phyloP scores from a whole-genome alignment of 2,888 invertebrate species.

The Patella depressa region DNA sequence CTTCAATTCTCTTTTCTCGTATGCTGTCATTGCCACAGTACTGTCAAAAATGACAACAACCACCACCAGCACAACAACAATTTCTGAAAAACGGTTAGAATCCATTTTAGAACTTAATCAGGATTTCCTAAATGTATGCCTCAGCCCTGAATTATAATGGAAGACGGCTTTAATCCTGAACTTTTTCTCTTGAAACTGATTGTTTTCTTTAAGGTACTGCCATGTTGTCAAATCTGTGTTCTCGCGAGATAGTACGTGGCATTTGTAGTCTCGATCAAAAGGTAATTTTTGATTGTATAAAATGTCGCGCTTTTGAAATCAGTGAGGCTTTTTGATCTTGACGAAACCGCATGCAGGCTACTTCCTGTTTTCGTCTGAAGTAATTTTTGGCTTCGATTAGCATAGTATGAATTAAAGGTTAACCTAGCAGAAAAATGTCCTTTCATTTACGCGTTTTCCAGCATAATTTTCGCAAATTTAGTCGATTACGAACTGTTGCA shows the following conservation, averaged over 20 bases:
- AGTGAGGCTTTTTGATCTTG: neutral
- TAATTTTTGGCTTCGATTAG: neutral
- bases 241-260: conserved; percentile 30
- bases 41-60: conserved; percentile 41
- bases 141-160: neutral
- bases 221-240: conserved; percentile 35
- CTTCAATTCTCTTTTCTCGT: conserved; percentile 53
- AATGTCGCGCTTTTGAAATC: neutral
- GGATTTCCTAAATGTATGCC: conserved; percentile 4
- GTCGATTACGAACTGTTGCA: conserved; percentile 20
- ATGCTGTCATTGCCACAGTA: conserved; percentile 42
- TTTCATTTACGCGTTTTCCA: conserved; percentile 30
- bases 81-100: neutral
- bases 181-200: neutral
- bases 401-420: conserved; percentile 19
- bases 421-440: conserved; percentile 23
- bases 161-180: conserved; percentile 9
- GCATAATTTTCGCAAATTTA: conserved; percentile 26
- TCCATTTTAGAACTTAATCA: conserved; percentile 16
- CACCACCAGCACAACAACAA: conserved; percentile 35
- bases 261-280: neutral
- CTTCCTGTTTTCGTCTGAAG: conserved; percentile 3
- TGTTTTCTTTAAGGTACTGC: conserved; percentile 28
- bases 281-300: neutral
- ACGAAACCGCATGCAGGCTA: neutral